Evolutionary conservation across 2,113 vertebrate genomes (phyloP).

Genomic region (Rhinopomastus cyanomelas): DNA sequence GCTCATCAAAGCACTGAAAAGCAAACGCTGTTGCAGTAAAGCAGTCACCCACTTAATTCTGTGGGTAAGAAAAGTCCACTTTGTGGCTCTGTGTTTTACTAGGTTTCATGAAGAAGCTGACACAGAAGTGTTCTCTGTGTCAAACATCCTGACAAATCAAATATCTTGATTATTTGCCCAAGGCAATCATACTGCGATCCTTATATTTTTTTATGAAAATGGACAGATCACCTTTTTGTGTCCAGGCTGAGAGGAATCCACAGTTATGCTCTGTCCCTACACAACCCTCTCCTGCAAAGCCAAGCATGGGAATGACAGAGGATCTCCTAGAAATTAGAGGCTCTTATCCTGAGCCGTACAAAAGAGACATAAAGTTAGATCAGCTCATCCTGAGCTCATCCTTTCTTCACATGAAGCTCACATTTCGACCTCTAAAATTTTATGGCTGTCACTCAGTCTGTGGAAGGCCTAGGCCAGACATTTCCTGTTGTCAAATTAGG

Average conservation of each 20-base stretch:
- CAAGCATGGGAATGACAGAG: background rate
- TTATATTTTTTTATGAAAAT: background rate
- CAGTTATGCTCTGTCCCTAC: background rate
- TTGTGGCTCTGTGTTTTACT: conserved; percentile 29
- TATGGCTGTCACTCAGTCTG: background rate
- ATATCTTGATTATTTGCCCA: conserved; percentile 51
- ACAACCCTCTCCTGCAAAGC: background rate
- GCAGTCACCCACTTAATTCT: background rate
- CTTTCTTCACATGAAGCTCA: background rate
- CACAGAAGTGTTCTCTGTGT: background rate
- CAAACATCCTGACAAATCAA: too few species aligned
- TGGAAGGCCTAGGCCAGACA: background rate
- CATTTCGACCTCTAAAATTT: background rate
- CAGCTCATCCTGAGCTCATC: background rate
- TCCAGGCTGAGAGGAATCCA: background rate
- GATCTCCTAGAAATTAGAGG: background rate
- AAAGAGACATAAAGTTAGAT: background rate
- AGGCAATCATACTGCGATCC: background rate
- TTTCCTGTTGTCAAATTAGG: background rate
- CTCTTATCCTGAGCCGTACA: background rate
- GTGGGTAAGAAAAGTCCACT: conserved; percentile 40
- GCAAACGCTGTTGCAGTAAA: background rate
- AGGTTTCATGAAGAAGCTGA: conserved; percentile 6
- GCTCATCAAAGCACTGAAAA: background rate
- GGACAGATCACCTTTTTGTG: background rate